Percentiles rank a stretch among this genome's conserved stretches.
phyloP scores from a whole-genome alignment of 2,888 invertebrate species.

The Subacronicta megacephala region DNA sequence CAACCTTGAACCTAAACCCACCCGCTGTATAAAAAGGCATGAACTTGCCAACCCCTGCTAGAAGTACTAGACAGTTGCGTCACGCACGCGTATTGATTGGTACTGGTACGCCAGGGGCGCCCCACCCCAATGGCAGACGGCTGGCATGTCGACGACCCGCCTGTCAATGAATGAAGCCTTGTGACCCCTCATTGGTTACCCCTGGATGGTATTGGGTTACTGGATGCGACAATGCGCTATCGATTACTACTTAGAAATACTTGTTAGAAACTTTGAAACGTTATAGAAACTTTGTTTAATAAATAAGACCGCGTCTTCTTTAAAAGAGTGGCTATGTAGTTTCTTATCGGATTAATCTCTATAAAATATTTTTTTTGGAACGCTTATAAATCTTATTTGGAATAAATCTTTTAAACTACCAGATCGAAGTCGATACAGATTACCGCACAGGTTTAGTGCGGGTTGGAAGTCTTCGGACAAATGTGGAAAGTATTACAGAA shows the following conservation, averaged over 20 bases:
- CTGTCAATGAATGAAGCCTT: conserved; percentile 51
- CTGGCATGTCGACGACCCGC: conserved; percentile 51
- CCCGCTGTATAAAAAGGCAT: conserved; percentile 15
- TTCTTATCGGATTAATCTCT: too few relatives aligned
- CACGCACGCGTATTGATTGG: conserved; percentile 54
- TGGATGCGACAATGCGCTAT: conserved; percentile 37
- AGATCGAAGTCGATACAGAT: too few relatives aligned
- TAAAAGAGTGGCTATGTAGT: too few relatives aligned
- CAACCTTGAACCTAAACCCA: conserved; percentile 40
- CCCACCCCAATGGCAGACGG: conserved; percentile 32
- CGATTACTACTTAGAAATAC: conserved; percentile 6
- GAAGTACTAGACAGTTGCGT: conserved; percentile 44
- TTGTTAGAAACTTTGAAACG: too few relatives aligned
- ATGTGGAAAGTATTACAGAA: too few relatives aligned
- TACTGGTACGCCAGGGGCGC: conserved; percentile 44
- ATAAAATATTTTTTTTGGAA: too few relatives aligned
- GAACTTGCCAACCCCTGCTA: conserved; percentile 23
- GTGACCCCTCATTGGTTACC: conserved; percentile 19
- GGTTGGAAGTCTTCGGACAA: too few relatives aligned
- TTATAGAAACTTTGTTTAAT: too few relatives aligned
- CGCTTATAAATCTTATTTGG: too few relatives aligned
- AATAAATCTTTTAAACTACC: too few relatives aligned
- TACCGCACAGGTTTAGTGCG: too few relatives aligned
- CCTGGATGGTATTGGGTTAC: conserved; percentile 26
- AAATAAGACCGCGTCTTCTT: too few relatives aligned